A percentile compares a stretch with the other conserved stretches of the same genome.
Evolutionary conservation across 2,888 invertebrate species (phyloP).

Genomic region (Podotricha telesiphe): DNA sequence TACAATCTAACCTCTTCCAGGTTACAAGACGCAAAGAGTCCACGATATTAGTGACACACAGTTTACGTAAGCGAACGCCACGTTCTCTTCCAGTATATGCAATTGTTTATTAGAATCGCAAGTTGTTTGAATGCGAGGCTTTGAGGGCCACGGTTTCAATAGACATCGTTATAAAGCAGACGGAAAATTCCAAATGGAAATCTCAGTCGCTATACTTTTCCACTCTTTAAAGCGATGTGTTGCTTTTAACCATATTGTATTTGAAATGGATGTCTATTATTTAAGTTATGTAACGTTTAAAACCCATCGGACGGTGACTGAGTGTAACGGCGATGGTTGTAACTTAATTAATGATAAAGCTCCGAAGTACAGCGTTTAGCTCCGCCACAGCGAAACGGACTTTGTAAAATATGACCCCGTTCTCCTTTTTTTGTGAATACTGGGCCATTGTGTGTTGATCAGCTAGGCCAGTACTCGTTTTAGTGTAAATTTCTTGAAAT

Average conservation of each 20-base stretch:
- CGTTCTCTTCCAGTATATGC: slow-evolving; percentile 4
- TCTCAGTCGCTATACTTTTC: slow-evolving; percentile 6
- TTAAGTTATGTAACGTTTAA: not conserved
- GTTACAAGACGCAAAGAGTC: not conserved
- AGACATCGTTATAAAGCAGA: slow-evolving; percentile 13
- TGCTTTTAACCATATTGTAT: slow-evolving; percentile 11
- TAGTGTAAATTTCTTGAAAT: too few species aligned
- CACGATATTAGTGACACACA: not conserved
- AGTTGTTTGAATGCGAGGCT: slow-evolving; percentile 8
- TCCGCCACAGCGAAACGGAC: too few species aligned
- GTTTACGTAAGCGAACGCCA: not conserved
- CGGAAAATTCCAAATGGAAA: slow-evolving; percentile 8
- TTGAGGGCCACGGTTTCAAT: slow-evolving; percentile 13
- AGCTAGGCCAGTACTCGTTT: too few species aligned
- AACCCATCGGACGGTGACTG: too few species aligned
- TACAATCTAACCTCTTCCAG: too few species aligned
- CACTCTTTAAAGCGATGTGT: not conserved
- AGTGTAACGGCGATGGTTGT: too few species aligned
- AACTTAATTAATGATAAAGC: too few species aligned
- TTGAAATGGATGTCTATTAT: slow-evolving; percentile 5
- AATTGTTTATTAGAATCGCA: slow-evolving; percentile 12
- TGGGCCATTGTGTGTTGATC: too few species aligned
- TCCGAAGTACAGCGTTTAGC: too few species aligned
- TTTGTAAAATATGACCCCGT: too few species aligned
- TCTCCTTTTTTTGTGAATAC: too few species aligned